Base-by-base conservation (phyloP, 2,113 vertebrate genomes). In the Charadrius vociferus region DNA sequence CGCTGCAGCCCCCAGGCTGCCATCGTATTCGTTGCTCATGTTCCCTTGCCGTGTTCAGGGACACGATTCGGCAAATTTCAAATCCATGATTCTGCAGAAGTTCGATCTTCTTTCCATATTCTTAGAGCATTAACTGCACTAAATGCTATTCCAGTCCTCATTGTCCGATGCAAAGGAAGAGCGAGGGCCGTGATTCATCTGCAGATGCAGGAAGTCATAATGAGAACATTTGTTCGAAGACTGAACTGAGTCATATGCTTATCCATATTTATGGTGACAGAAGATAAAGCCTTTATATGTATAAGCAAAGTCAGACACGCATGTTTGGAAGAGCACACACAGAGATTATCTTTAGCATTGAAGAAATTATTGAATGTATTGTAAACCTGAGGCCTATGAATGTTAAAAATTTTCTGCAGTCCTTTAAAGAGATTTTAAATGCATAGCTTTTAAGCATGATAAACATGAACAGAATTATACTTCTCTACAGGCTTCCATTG, bases 131-230 rank as follows among this genome's bases (percentile, higher is more conserved):
- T 87, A 94, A 77, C 45, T 22, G 58, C 14, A 9, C 34, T 92
- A 45, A 87, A 67, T 77, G 53, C 52, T 91, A 65, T 88, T 92
- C 73, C 41, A 81, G 36, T 20, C 34, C 89, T 90, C 43, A 45
- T 50, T 94, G 88, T 81, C 82, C 83, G 62, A 50, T 14, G 52
- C 1, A 43, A 90, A 82, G 10, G 32, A 92, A 81, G 15, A 90
- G 7, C 1, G 1, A 92, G 81, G n/a, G 32, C 62, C n/a, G 3
- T 95, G 95, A 95, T 80, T 96, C 93, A 95, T 95, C 45, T 73
- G 72, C 86, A 95, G 94, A 95, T 94, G 86, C 77, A 94, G 88
- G 77, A 97, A 95, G 86, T 41, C 92, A 59, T 95, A 79, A 88
- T 71, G 61, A 93, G 52, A 84, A 91, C 61, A 61, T 86, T 95